A percentile compares a stretch with the other conserved stretches of the same genome.
These are phyloP conservation scores for Phragmatobia fuliginosa DNA, from an alignment of 2,888 invertebrate species.

Conservation along the genomic window DNA sequence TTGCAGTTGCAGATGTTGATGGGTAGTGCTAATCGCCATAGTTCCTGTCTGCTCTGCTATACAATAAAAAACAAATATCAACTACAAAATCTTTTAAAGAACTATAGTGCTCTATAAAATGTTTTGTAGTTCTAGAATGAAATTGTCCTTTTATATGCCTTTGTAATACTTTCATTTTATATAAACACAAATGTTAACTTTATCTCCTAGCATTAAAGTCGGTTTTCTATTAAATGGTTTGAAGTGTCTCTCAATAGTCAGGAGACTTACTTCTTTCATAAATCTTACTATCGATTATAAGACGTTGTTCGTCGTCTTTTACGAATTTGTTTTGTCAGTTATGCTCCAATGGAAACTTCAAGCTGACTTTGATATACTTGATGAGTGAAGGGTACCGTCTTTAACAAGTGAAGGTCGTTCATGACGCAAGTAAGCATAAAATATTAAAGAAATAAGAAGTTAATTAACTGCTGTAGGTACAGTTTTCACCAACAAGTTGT, in stretches of 20 bases:
- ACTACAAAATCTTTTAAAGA: not conserved
- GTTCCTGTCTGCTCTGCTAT: not conserved
- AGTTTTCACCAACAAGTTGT: not conserved
- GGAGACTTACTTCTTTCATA: slow-evolving; percentile 14
- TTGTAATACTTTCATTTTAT: not conserved
- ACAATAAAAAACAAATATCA: not conserved
- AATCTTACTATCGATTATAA: slow-evolving; percentile 29
- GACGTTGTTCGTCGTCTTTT: slow-evolving; percentile 15
- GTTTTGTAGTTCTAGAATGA: not conserved
- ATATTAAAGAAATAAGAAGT: not conserved
- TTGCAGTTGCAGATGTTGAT: too few species aligned
- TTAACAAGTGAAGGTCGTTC: not conserved
- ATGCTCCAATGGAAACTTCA: not conserved
- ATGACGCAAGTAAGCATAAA: not conserved
- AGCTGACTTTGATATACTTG: not conserved
- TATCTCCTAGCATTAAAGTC: slow-evolving; percentile 11
- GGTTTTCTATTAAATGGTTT: not conserved
- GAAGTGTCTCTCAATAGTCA: not conserved
- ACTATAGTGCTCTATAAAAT: too few species aligned
- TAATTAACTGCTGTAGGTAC: too few species aligned
- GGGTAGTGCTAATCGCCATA: too few species aligned
- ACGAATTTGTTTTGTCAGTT: slow-evolving; percentile 23
- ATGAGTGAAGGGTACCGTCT: not conserved
- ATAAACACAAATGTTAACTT: slow-evolving; percentile 6
- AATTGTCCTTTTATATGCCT: slow-evolving; percentile 1